These are phyloP conservation scores for Sinhomidia bicolor DNA, from an alignment of 2,888 invertebrate genomes.

Conservation along the genomic window DNA sequence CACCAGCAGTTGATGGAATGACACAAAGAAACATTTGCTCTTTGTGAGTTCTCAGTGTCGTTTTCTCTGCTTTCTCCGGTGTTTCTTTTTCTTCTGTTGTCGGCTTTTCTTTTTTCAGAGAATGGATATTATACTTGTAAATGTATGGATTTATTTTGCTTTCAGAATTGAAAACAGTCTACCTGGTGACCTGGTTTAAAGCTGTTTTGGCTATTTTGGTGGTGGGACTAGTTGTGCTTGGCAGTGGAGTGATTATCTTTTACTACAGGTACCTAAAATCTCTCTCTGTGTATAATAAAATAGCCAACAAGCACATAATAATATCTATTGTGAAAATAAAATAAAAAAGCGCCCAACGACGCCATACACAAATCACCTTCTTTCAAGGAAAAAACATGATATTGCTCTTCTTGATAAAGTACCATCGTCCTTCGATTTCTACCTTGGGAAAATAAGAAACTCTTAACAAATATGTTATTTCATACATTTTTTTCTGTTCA, in stretches of 20 bases:
- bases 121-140: too few relatives aligned
- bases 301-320: neutral
- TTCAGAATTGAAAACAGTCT: slow-evolving; percentile 66
- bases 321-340: too few relatives aligned
- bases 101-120: neutral
- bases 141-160: neutral
- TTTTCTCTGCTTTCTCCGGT: neutral
- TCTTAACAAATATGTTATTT: too few relatives aligned
- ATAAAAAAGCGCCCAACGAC: neutral
- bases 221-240: slow-evolving; percentile 66
- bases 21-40: slow-evolving; percentile 1
- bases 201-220: slow-evolving; percentile 74
- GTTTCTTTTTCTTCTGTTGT: neutral
- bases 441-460: slow-evolving; percentile 8
- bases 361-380: slow-evolving; percentile 3
- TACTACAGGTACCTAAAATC: slow-evolving; percentile 74
- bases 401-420: slow-evolving; percentile 42
- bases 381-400: slow-evolving; percentile 49
- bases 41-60: neutral
- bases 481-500: neutral
- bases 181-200: slow-evolving; percentile 77
- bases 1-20: neutral
- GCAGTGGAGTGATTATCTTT: slow-evolving; percentile 70
- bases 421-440: neutral
- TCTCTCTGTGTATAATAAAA: too few relatives aligned